phyloP scores from a whole-genome alignment of 2,797 vertebrate genomes.

The Pipistrellus kuhlii region DNA sequence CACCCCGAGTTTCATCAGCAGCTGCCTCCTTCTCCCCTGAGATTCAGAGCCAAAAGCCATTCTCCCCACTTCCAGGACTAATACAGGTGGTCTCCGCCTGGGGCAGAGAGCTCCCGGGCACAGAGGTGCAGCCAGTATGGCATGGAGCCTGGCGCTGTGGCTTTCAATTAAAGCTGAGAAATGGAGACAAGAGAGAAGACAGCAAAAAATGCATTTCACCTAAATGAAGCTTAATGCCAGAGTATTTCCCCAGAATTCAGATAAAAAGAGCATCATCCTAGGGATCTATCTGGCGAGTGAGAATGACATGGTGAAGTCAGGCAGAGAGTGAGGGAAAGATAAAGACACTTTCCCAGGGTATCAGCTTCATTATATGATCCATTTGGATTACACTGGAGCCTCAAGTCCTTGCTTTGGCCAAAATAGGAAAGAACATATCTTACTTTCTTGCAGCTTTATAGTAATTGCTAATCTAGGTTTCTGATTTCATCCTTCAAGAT shows the following conservation, averaged over 20 bases:
- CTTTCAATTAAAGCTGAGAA: neutral
- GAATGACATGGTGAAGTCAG: neutral
- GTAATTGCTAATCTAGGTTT: constrained; percentile 73
- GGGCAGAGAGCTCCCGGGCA: neutral
- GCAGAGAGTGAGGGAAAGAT: neutral
- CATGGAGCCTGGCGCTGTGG: accelerated
- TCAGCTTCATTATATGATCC: neutral
- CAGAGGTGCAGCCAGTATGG: neutral
- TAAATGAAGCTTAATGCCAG: constrained; percentile 47
- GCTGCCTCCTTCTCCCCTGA: neutral
- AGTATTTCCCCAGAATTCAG: constrained; percentile 54
- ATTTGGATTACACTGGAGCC: constrained; percentile 14
- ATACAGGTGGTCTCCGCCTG: accelerated
- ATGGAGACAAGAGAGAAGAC: neutral
- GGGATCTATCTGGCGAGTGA: constrained; percentile 19
- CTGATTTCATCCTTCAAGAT: constrained; percentile 69
- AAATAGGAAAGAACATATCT: neutral
- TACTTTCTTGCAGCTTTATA: constrained; percentile 51
- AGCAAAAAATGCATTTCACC: constrained; percentile 32
- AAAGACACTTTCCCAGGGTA: neutral
- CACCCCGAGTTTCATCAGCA: accelerated
- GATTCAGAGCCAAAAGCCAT: neutral
- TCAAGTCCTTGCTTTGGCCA: neutral
- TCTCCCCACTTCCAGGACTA: neutral
- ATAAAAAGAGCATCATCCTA: constrained; percentile 36